Conservation (phyloP, 1,140 invertebrate genomes). For the Drosophila pandora region DNA sequence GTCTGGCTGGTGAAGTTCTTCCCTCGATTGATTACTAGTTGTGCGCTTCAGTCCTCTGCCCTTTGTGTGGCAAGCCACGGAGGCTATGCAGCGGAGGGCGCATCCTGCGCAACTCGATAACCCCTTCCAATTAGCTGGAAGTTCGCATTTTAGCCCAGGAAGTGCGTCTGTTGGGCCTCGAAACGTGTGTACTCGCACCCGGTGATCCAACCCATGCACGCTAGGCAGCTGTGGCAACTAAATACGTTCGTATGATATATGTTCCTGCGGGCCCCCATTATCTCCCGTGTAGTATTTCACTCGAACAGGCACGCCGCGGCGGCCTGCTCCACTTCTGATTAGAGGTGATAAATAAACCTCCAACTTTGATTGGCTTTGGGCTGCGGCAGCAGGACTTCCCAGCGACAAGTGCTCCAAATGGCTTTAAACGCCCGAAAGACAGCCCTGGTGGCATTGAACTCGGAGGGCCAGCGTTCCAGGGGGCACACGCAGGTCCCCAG, state of each 20-base stretch:
- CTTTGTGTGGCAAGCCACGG: background rate
- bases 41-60: background rate
- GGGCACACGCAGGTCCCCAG: background rate
- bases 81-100: background rate
- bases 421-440: background rate
- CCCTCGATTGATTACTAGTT: background rate
- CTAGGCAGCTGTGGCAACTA: background rate
- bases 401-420: background rate
- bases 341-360: slow-evolving; percentile 5
- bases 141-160: background rate
- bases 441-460: background rate
- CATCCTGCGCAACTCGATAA: slow-evolving; percentile 28
- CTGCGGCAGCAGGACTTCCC: no score
- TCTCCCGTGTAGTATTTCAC: slow-evolving; percentile 4
- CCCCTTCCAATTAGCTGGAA: slow-evolving; percentile 28
- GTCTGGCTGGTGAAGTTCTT: background rate
- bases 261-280: background rate
- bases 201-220: no score
- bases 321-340: slow-evolving; percentile 19
- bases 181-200: no score
- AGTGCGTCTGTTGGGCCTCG: background rate
- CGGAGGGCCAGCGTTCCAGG: no score
- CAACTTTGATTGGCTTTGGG: slow-evolving; percentile 1
- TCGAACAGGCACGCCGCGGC: background rate
- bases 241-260: background rate